Evolutionary conservation across 2,888 invertebrate genomes (phyloP).

Genomic region (Drosophila barbarae): DNA sequence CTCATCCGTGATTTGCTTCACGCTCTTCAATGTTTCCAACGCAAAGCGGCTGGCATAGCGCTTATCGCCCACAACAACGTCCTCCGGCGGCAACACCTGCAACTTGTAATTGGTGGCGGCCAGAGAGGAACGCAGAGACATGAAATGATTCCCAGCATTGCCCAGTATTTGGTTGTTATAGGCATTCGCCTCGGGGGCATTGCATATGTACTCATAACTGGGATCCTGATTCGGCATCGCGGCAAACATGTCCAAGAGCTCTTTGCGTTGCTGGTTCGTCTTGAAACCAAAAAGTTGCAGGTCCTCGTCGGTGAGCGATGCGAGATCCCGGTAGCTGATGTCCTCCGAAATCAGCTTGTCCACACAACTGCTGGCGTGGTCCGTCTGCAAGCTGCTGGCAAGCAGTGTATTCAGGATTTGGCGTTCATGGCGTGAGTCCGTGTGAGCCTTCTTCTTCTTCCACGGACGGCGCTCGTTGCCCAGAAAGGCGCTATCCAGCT

Average conservation of each 20-base stretch:
- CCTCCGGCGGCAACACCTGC: slow-evolving; percentile 72
- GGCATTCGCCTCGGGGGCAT: slow-evolving; percentile 52
- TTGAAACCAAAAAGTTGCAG: slow-evolving; percentile 71
- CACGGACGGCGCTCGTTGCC: slow-evolving; percentile 53
- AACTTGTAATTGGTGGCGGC: slow-evolving; percentile 77
- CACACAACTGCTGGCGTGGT: slow-evolving; percentile 28
- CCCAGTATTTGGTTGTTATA: slow-evolving; percentile 74
- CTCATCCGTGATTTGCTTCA: slow-evolving; percentile 61
- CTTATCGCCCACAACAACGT: slow-evolving; percentile 77
- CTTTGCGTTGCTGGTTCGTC: slow-evolving; percentile 52
- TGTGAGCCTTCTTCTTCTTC: slow-evolving; percentile 35
- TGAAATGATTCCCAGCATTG: slow-evolving; percentile 69
- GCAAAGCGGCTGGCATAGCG: slow-evolving; percentile 78
- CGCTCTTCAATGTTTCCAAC: slow-evolving; percentile 72
- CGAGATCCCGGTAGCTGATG: slow-evolving; percentile 73
- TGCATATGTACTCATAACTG: slow-evolving; percentile 66
- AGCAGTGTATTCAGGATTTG: slow-evolving; percentile 62
- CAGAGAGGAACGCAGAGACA: slow-evolving; percentile 72
- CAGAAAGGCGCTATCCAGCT: slow-evolving; percentile 63
- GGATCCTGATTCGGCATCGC: slow-evolving; percentile 75
- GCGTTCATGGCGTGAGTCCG: slow-evolving; percentile 49
- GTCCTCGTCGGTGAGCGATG: slow-evolving; percentile 69
- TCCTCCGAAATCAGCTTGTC: slow-evolving; percentile 69
- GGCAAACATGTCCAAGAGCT: slow-evolving; percentile 67
- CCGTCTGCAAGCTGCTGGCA: slow-evolving; percentile 9